Conservation (phyloP, 2,888 invertebrate genomes). For the Drosophila prolongata region DNA sequence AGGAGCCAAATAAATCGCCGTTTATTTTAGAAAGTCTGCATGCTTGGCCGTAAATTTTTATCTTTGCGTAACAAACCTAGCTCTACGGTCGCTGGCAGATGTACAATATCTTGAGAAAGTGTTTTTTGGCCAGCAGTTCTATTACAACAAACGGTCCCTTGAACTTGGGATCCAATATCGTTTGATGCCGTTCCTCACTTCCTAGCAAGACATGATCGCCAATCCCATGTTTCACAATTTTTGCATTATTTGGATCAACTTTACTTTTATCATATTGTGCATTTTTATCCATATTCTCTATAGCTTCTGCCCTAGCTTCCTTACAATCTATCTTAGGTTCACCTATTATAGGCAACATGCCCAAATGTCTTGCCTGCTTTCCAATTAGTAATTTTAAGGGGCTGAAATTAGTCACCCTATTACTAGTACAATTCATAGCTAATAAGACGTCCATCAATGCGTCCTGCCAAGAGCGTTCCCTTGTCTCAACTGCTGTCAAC, state of each 20-base stretch:
- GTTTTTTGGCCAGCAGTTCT: not conserved
- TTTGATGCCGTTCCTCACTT: not conserved
- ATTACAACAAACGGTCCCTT: not conserved
- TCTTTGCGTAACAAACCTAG: too few species aligned
- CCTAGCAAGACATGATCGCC: not conserved
- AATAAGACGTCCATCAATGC: too few species aligned
- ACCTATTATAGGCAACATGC: not conserved
- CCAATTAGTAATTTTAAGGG: too few species aligned
- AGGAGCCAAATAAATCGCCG: too few species aligned
- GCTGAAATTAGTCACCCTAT: too few species aligned
- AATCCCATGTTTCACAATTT: not conserved
- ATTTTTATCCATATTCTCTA: not conserved
- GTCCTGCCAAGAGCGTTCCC: too few species aligned
- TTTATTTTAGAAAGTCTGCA: too few species aligned
- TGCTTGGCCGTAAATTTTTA: too few species aligned
- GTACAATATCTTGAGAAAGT: too few species aligned
- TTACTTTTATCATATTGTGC: not conserved
- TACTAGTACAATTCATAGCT: too few species aligned
- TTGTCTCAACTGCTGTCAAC: too few species aligned
- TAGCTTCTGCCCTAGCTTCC: conserved; percentile 1
- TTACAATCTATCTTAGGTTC: not conserved
- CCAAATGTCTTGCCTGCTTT: not conserved
- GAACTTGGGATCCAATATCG: not conserved
- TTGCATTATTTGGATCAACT: not conserved
- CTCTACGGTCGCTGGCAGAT: too few species aligned